phyloP scores from a whole-genome alignment of 2,888 invertebrate species.

The Eurytoma adleriae region DNA sequence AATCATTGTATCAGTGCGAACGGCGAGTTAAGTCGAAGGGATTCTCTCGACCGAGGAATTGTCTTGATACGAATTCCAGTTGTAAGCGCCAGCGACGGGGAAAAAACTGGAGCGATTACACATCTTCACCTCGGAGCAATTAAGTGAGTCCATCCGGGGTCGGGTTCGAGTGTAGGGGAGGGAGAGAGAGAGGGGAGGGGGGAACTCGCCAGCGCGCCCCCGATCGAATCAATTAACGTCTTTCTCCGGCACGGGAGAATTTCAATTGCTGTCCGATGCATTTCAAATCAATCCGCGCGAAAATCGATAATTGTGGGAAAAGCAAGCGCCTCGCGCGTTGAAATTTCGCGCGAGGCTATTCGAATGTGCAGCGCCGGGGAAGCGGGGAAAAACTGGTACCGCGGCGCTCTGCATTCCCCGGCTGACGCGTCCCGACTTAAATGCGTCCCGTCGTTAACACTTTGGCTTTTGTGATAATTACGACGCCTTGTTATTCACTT shows the following conservation, averaged over 20 bases:
- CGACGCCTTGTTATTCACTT: too few species aligned
- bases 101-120: conserved; percentile 25
- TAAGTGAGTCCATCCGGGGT: conserved; percentile 33
- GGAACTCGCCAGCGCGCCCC: conserved; percentile 22
- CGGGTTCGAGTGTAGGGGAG: not conserved
- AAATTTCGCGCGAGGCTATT: not conserved
- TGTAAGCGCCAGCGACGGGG: too few species aligned
- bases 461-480: too few species aligned
- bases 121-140: conserved; percentile 43
- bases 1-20: not conserved
- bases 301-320: conserved; percentile 43
- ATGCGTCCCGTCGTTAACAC: too few species aligned
- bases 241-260: conserved; percentile 38
- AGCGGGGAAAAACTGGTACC: not conserved
- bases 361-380: not conserved
- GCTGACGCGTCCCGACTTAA: too few species aligned
- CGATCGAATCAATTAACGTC: conserved; percentile 53
- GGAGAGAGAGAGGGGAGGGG: conserved; percentile 32
- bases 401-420: too few species aligned
- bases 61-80: too few species aligned
- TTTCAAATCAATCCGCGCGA: conserved; percentile 37
- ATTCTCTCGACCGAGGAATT: too few species aligned
- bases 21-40: not conserved
- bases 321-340: conserved; percentile 4
- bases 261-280: conserved; percentile 46